Evolutionary conservation across 2,113 vertebrate species (phyloP).

Genomic region (Lathamus discolor): DNA sequence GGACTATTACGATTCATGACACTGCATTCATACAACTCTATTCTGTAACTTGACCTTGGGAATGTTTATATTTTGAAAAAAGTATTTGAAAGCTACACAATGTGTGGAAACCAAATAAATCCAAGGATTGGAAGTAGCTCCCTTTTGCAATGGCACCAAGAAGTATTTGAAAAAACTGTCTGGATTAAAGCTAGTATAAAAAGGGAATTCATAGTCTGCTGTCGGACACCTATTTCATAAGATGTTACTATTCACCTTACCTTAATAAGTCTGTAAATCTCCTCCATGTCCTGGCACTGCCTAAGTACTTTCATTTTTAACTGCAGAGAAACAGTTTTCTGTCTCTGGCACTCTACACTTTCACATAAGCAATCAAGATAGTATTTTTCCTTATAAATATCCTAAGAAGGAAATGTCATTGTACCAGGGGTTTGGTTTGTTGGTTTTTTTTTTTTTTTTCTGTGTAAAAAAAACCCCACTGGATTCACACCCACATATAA

Average conservation of each 20-base stretch:
- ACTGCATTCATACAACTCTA: neutral
- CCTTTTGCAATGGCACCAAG: neutral
- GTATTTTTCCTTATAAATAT: neutral
- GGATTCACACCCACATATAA: neutral
- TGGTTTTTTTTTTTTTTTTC: neutral
- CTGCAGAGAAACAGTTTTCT: neutral
- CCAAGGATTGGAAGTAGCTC: neutral
- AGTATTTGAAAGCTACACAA: neutral
- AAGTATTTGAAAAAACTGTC: neutral
- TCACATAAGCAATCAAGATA: neutral
- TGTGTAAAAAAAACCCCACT: neutral
- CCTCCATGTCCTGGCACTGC: neutral
- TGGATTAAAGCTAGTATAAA: neutral
- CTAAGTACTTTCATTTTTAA: neutral
- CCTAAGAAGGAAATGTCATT: neutral
- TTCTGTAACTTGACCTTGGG: neutral
- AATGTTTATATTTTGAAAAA: neutral
- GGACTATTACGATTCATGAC: neutral
- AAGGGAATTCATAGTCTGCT: neutral
- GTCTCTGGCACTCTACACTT: neutral
- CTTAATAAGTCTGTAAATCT: neutral
- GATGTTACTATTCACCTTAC: neutral
- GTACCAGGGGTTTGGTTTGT: fast-evolving
- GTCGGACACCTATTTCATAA: neutral
- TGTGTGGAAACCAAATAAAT: neutral